phyloP scores from a whole-genome alignment of 2,113 vertebrate species.

The zebrafish (Danio rerio) region DNA sequence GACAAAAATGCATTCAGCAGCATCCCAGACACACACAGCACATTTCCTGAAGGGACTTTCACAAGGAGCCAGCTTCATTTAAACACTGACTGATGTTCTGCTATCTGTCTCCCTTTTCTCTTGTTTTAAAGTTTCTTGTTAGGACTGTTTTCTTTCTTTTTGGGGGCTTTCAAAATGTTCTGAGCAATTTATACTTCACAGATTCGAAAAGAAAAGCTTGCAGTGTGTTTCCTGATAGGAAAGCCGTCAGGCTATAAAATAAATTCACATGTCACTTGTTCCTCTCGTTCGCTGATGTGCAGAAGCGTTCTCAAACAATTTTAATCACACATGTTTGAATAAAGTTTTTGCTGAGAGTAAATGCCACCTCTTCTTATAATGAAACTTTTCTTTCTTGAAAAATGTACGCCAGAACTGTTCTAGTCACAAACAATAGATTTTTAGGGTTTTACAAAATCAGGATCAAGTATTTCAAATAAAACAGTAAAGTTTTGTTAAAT shows the following conservation, averaged over 20 bases:
- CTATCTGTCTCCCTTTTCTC: conserved; percentile 54
- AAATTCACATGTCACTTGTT: conserved; percentile 51
- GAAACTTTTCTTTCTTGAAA: not conserved
- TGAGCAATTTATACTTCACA: conserved; percentile 25
- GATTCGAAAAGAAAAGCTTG: conserved; percentile 19
- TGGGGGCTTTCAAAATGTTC: conserved; percentile 25
- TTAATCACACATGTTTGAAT: not conserved
- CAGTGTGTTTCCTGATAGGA: conserved; percentile 14
- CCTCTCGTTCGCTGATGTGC: conserved; percentile 29
- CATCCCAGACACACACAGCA: not conserved
- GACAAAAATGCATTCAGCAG: too few species aligned
- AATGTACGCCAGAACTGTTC: not conserved
- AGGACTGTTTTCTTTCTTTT: conserved; percentile 22
- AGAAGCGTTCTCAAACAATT: conserved; percentile 42
- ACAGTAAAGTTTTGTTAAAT: conserved; percentile 58
- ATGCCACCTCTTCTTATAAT: too few species aligned
- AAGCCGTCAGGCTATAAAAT: conserved; percentile 44
- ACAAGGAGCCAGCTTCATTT: not conserved
- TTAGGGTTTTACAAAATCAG: conserved; percentile 61
- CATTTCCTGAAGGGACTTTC: not conserved
- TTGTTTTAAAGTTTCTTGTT: conserved; percentile 57
- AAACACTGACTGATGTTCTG: conserved; percentile 7
- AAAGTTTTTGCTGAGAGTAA: not conserved
- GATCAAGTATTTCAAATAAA: conserved; percentile 65
- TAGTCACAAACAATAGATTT: not conserved